Evolutionary conservation across 2,113 vertebrate species (phyloP), one percentile per base, ranked within the genome.

Genomic region (Nothoprocta pentlandii): DNA sequence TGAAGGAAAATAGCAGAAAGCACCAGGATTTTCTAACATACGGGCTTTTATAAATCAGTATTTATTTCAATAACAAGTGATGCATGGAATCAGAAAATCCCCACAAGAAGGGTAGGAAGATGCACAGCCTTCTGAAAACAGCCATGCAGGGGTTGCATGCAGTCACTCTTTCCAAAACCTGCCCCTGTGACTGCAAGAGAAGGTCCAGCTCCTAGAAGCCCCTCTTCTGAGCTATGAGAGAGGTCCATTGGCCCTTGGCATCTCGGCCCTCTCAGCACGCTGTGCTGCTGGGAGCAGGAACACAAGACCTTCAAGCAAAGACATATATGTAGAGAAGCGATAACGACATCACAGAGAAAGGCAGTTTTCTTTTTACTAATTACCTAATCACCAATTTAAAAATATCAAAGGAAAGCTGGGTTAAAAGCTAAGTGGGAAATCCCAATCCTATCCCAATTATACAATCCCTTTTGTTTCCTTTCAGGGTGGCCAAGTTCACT

Each of bases 401-500:
- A 39, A 36, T 12, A 66, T 11, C 32, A 36, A 22, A 1, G 3
- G 59, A 62, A 71, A 32, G 2, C 2, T 14, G 22, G 30, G 75
- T 28, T 62, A 36, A 84, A 91, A 80, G 53, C 16, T 30, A 6
- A 2, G 2, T 6, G 20, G 4, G 10, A 62, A 88, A 90, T 53
- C 3, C 9, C 80, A 69, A 21, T 47, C 22, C 53, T 70, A 32
- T 75, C 74, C 84, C 75, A 90, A 51, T 93, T 95, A 94, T 95
- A 95, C 94, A 44, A 67, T 73, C 75, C 53, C 42, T 89, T 94
- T 59, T 68, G 67, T 92, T 93, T 93, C 69, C 61, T 41, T 96
- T 93, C 76, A 94, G 93, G 47, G 51, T 77, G 92, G 69, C 86
- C 34, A 4, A 69, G 80, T 82, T 96, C 89, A 92, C 89, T 88